Percentiles rank a stretch among this genome's conserved stretches.
Evolutionary conservation across 2,888 invertebrate genomes (phyloP).

Genomic region (Micoletzkya japonica): DNA sequence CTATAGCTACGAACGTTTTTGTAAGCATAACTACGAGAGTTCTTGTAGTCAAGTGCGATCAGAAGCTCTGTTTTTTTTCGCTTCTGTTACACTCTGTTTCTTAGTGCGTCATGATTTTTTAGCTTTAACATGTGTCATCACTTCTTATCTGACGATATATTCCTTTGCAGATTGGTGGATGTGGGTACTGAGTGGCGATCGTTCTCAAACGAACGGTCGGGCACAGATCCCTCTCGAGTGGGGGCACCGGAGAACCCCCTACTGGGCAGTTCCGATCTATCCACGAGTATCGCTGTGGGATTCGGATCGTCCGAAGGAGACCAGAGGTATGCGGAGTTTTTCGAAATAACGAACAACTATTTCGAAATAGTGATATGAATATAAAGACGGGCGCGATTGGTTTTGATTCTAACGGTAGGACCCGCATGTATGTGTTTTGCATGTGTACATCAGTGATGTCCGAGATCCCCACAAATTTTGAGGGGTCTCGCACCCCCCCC

Average conservation of each 20-base stretch:
- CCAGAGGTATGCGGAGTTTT: constrained; percentile 37
- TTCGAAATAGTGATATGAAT: too few species aligned
- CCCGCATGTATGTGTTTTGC: too few species aligned
- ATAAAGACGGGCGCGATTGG: too few species aligned
- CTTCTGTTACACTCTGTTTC: neutral
- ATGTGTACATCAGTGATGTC: too few species aligned
- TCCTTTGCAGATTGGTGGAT: constrained; percentile 76
- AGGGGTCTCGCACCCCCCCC: too few species aligned
- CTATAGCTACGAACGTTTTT: too few species aligned
- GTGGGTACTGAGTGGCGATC: constrained; percentile 99
- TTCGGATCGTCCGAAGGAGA: constrained; percentile 61
- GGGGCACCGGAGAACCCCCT: constrained; percentile 98
- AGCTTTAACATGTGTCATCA: neutral
- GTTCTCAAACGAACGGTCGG: constrained; percentile 85
- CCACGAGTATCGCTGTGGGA: constrained; percentile 84
- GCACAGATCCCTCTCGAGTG: constrained; percentile 97
- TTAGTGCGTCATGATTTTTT: too few species aligned
- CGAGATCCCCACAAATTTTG: too few species aligned
- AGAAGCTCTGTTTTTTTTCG: neutral
- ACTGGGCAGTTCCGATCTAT: constrained; percentile 89
- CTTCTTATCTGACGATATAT: neutral
- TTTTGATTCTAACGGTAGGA: too few species aligned
- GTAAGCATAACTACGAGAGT: too few species aligned
- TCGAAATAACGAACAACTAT: too few species aligned
- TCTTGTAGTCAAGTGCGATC: neutral